phyloP scores from a whole-genome alignment of 2,113 vertebrate species.

The Tenrec ecaudatus region DNA sequence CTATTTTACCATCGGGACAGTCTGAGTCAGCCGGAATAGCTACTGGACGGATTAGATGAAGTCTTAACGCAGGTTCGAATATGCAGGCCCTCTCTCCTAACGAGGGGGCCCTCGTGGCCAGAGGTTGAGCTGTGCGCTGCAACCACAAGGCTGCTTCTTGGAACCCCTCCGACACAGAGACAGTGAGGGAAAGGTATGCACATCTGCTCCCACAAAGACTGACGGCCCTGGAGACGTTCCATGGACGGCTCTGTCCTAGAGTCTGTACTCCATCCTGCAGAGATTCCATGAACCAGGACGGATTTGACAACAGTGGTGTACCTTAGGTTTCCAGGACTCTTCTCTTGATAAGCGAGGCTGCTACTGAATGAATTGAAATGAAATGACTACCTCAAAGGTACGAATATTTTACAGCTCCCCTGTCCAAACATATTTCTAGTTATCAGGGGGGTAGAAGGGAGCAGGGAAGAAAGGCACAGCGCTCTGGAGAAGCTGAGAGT shows the following conservation, averaged over 20 bases:
- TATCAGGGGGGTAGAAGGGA: too few species aligned
- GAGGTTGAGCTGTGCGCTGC: background rate
- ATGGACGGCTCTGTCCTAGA: background rate
- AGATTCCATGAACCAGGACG: background rate
- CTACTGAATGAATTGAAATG: background rate
- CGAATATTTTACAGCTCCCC: background rate
- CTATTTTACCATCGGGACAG: slow-evolving; percentile 9
- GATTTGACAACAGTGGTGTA: background rate
- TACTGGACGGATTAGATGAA: slow-evolving; percentile 43
- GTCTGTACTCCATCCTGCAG: too few species aligned
- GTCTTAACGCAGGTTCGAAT: background rate
- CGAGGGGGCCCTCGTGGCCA: background rate
- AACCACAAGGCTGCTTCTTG: background rate
- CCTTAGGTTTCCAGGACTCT: background rate
- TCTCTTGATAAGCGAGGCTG: background rate
- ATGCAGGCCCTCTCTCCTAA: background rate
- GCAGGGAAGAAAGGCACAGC: too few species aligned
- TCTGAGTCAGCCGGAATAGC: background rate
- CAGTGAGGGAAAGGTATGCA: background rate
- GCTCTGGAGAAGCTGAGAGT: too few species aligned
- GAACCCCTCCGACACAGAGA: too few species aligned
- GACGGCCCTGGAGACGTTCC: background rate
- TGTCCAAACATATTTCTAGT: background rate
- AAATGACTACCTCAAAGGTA: too few species aligned
- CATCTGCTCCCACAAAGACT: background rate